Conservation (phyloP, 2,113 vertebrate species). For the Lethenteron camtschaticum region DNA sequence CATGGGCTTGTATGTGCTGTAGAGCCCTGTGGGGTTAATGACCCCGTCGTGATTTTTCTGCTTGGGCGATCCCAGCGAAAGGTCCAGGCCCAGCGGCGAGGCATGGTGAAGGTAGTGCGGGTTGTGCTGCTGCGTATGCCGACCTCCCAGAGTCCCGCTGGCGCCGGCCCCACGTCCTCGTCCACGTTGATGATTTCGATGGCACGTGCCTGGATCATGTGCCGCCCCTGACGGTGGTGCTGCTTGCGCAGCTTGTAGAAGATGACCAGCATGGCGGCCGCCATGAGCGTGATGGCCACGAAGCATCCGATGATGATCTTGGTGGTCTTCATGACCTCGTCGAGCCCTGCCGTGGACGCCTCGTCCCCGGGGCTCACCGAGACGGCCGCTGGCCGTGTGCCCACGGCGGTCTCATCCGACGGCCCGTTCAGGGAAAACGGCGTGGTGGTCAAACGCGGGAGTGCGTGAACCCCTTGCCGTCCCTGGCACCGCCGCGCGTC, state of each 20-base stretch:
- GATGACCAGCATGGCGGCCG: conserved; percentile 79
- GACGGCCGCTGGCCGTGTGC: conserved; percentile 53
- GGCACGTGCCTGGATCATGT: conserved; percentile 59
- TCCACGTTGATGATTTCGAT: conserved; percentile 85
- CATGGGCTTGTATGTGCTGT: conserved; percentile 63
- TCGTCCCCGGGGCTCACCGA: conserved; percentile 34
- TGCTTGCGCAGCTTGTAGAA: conserved; percentile 96
- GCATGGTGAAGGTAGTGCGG: neutral
- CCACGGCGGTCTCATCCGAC: conserved; percentile 66
- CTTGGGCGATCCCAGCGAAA: conserved; percentile 1
- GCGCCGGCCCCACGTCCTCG: conserved; percentile 42
- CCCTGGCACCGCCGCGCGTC: conserved; percentile 47
- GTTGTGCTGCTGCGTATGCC: conserved; percentile 36
- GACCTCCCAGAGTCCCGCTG: conserved; percentile 20
- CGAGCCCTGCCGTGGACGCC: conserved; percentile 50
- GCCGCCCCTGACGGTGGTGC: conserved; percentile 86
- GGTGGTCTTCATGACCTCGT: conserved; percentile 96
- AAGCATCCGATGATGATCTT: conserved; percentile 99
- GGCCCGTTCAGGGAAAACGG: conserved; percentile 84
- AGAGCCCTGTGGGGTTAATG: conserved; percentile 1
- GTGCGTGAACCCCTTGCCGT: conserved; percentile 50
- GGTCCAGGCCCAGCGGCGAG: neutral
- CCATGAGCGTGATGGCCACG: conserved; percentile 74
- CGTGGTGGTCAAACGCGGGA: conserved; percentile 73
- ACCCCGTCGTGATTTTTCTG: neutral